These are phyloP conservation scores for Oligia strigilis DNA, from an alignment of 2,888 invertebrate species.

Conservation along the genomic window DNA sequence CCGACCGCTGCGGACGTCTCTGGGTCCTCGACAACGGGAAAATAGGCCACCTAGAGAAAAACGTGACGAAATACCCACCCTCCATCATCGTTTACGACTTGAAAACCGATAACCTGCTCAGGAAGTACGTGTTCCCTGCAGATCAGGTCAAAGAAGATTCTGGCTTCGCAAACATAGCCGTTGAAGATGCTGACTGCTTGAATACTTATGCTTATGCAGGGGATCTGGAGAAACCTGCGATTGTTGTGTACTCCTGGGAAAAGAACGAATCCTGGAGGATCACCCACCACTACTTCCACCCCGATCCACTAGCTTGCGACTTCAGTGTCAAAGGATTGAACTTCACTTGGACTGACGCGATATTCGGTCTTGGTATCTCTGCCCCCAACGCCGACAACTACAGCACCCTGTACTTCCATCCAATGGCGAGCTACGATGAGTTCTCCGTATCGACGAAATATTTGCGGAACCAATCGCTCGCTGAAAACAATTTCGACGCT, in stretches of 20 bases:
- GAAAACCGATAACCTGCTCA: constrained; percentile 92
- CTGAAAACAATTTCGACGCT: constrained; percentile 91
- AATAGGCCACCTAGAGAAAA: constrained; percentile 89
- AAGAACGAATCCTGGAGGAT: constrained; percentile 94
- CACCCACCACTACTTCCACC: constrained; percentile 93
- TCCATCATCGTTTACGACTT: constrained; percentile 94
- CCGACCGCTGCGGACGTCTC: constrained; percentile 94
- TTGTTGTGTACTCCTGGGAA: constrained; percentile 94
- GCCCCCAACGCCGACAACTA: constrained; percentile 92
- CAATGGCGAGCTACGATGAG: constrained; percentile 94
- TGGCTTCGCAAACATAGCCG: constrained; percentile 93
- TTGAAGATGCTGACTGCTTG: constrained; percentile 94
- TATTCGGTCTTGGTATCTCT: constrained; percentile 94
- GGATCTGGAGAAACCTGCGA: constrained; percentile 92
- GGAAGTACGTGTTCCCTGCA: constrained; percentile 92
- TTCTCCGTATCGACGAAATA: constrained; percentile 93
- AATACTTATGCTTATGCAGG: constrained; percentile 94
- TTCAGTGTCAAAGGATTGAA: constrained; percentile 93
- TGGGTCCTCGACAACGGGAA: constrained; percentile 95
- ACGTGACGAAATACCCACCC: constrained; percentile 89
- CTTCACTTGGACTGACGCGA: constrained; percentile 94
- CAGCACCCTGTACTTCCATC: constrained; percentile 95
- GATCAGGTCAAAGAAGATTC: constrained; percentile 92
- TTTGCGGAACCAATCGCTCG: constrained; percentile 91
- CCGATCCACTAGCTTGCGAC: constrained; percentile 93